phyloP scores from a whole-genome alignment of 2,113 vertebrate genomes.

The Aleadryas rufinucha region DNA sequence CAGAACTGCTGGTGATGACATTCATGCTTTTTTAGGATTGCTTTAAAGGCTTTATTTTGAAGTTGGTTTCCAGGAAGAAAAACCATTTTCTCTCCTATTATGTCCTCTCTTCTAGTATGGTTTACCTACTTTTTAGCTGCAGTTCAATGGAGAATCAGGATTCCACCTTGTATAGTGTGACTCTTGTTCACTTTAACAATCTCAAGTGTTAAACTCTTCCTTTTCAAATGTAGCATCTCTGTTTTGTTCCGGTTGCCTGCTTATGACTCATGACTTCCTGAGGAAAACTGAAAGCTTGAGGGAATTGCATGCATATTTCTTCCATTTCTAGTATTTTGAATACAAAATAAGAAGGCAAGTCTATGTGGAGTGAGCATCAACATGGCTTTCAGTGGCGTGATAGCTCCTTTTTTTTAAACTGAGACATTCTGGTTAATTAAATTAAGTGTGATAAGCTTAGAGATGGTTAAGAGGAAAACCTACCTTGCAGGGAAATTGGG shows the following conservation, averaged over 20 bases:
- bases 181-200: background rate
- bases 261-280: background rate
- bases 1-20: background rate
- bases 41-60: background rate
- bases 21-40: background rate
- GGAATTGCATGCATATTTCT: background rate
- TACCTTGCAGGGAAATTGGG: background rate
- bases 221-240: background rate
- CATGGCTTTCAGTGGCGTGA: background rate
- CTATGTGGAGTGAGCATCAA: background rate
- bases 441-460: background rate
- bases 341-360: background rate
- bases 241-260: background rate
- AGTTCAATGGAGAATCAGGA: background rate
- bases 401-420: background rate
- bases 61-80: background rate
- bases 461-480: background rate
- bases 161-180: background rate
- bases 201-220: background rate
- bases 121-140: background rate
- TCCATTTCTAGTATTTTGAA: background rate
- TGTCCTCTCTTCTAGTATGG: background rate
- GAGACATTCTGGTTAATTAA: conserved; percentile 11
- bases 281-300: background rate
- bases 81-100: background rate